Evolutionary conservation across 2,113 vertebrate genomes (phyloP), one percentile per base, ranked within the genome.

Genomic region (Anguilla japonica): DNA sequence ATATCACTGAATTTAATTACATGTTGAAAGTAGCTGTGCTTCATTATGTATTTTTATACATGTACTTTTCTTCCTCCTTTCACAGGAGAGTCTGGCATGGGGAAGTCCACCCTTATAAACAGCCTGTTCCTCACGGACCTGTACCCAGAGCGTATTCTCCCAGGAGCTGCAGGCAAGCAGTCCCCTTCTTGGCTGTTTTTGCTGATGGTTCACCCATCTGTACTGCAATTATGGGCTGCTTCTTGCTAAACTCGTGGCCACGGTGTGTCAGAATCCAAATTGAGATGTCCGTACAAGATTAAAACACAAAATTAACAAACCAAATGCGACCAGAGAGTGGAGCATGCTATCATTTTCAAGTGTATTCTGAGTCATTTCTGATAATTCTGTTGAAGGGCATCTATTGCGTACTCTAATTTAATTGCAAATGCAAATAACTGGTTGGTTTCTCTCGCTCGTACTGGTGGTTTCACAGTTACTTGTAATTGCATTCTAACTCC

Each of bases 81-180:
- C 67, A 15, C 84, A 99, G 98, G 98, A 89, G 98, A 99, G 92
- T 99, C 98, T 11, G 98, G 98, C 80, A 93, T 99, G 56, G 98
- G 98, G 53, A 99, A 99, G 91, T 99, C 98, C 9, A 99, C 98
- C 2, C 93, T 99, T 89, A 99, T 99, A 89, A 99, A 99, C 94
- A 99, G 98, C 92, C 95, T 99, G 1, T 99, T 99, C 94, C 94
- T 99, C 91, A 99, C 98, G 16, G 98, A 99, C 87, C 97, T 99
- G 75, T 99, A 99, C 90, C 98, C 98, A 3, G 98, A 99, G 90
- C 97, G 98, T 87, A 91, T 99, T 92, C 98, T 99, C 86, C 98
- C 98, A 3, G 98, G 98, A 92, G 98, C 98, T 57, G 98, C 98
- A 95, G 98, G 98, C 99, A 94, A 91, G 82, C 5, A 22, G 3